Conservation (phyloP, 2,888 invertebrate genomes). For the Heliconius charithonia region DNA sequence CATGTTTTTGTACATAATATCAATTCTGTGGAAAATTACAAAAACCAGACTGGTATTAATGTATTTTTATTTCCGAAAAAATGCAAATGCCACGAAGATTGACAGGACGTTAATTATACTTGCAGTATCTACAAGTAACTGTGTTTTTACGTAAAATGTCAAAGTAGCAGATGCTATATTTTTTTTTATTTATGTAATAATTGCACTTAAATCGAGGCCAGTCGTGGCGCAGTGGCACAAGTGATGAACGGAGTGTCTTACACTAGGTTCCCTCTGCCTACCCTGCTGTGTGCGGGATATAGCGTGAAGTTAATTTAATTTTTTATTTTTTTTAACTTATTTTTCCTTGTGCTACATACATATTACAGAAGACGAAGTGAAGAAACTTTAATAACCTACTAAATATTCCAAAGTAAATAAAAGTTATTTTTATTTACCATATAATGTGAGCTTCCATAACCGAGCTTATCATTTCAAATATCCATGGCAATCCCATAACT, state of each 20-base stretch:
- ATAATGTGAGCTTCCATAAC: constrained; percentile 57
- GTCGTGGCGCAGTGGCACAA: too few species aligned
- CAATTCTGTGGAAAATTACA: background rate
- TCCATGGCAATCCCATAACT: constrained; percentile 88
- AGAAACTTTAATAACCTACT: background rate
- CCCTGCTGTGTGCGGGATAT: too few species aligned
- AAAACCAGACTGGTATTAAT: background rate
- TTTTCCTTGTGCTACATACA: background rate
- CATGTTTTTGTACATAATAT: background rate
- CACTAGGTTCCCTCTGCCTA: too few species aligned
- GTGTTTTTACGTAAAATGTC: background rate
- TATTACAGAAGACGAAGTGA: background rate
- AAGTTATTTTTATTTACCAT: constrained; percentile 63
- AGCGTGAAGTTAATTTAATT: too few species aligned
- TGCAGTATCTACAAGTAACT: background rate
- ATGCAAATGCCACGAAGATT: background rate
- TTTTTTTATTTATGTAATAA: background rate
- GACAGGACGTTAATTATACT: background rate
- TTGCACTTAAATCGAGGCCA: too few species aligned
- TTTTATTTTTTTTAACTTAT: too few species aligned
- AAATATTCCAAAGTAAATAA: background rate
- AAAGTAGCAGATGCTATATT: background rate
- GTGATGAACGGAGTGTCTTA: too few species aligned
- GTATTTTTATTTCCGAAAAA: background rate
- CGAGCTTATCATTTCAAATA: constrained; percentile 85